A percentile compares a stretch with the other conserved stretches of the same genome.
phyloP scores from a whole-genome alignment of 2,113 vertebrate species.

The Blennius ocellaris region DNA sequence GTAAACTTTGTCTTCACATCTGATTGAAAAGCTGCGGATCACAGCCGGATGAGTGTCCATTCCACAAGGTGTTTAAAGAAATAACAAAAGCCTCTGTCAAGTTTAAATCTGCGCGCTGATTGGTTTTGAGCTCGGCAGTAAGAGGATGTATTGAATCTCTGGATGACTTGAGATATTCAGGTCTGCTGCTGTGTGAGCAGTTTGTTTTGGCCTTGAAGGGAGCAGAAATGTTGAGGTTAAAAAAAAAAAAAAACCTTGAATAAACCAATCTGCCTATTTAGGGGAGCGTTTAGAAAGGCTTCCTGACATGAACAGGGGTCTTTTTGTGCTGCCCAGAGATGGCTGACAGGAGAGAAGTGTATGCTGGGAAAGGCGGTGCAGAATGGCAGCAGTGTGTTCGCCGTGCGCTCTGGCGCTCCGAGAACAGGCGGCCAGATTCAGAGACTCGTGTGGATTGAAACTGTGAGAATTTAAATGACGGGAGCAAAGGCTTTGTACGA shows the following conservation, averaged over 20 bases:
- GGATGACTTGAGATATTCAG: constrained; percentile 30
- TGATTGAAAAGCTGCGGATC: not conserved
- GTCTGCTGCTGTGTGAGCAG: constrained; percentile 53
- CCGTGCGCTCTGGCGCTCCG: constrained; percentile 15
- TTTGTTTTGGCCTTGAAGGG: constrained; percentile 57
- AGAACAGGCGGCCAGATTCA: constrained; percentile 13
- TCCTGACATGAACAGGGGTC: constrained; percentile 78
- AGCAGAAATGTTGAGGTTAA: constrained; percentile 5
- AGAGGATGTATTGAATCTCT: constrained; percentile 23
- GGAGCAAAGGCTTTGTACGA: not conserved
- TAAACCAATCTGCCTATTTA: constrained; percentile 68
- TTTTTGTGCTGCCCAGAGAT: constrained; percentile 70
- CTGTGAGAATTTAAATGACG: not conserved
- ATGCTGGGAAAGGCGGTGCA: constrained; percentile 33
- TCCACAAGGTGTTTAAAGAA: not conserved
- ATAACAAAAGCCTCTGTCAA: not conserved
- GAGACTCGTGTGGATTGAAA: not conserved
- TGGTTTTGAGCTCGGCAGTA: not conserved
- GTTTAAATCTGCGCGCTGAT: not conserved
- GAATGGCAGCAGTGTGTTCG: constrained; percentile 64
- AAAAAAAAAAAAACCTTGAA: constrained; percentile 34
- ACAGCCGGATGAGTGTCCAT: too few relatives aligned
- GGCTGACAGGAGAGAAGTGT: constrained; percentile 48
- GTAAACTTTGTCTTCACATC: not conserved
- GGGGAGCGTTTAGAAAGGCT: constrained; percentile 49